Conservation (phyloP, 2,113 vertebrate species). For the Dromiciops gliroides region DNA sequence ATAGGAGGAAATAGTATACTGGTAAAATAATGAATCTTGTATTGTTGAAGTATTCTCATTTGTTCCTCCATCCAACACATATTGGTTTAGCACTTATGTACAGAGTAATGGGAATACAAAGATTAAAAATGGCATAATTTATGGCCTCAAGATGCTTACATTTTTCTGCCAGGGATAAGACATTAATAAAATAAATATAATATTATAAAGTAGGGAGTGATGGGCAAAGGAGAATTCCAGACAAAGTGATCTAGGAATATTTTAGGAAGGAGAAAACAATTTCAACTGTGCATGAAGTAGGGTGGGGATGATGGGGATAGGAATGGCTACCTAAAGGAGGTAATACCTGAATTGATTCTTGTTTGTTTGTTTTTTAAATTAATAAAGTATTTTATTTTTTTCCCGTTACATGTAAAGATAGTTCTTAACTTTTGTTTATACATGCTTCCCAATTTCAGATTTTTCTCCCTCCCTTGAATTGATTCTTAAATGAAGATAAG, state of each 20-base stretch:
- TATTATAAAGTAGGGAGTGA: not conserved
- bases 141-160: not conserved
- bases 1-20: not conserved
- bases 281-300: not conserved
- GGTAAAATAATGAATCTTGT: not conserved
- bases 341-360: not conserved
- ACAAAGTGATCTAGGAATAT: not conserved
- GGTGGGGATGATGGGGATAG: not conserved
- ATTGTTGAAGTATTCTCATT: not conserved
- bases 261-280: not conserved
- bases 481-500: not conserved
- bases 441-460: too few species aligned
- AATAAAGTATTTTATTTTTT: too few species aligned
- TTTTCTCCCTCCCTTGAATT: too few species aligned
- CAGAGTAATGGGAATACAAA: not conserved
- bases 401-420: too few species aligned
- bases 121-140: not conserved
- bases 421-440: too few species aligned
- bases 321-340: not conserved
- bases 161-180: not conserved
- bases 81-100: not conserved
- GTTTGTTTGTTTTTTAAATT: too few species aligned
- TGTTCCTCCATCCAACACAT: not conserved
- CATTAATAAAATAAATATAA: not conserved
- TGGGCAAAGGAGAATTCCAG: not conserved